Evolutionary conservation across 1,140 invertebrate genomes (phyloP).

Genomic region (Drosophila nikananu): DNA sequence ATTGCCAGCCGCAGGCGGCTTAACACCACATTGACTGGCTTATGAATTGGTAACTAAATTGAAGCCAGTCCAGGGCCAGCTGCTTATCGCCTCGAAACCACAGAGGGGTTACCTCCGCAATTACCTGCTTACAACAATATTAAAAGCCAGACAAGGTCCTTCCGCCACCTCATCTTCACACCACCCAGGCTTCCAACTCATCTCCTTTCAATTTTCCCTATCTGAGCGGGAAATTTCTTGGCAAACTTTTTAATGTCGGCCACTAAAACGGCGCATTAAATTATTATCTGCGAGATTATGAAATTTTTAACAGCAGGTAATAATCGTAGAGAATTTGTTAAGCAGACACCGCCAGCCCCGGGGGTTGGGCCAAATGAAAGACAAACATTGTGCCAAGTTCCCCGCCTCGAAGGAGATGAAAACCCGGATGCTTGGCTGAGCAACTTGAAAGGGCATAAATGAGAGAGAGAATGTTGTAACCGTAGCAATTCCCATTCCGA

Average conservation of each 20-base stretch:
- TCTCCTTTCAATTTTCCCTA: conserved; percentile 33
- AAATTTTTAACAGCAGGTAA: conserved; percentile 84
- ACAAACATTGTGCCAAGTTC: conserved; percentile 63
- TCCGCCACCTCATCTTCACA: conserved; percentile 1
- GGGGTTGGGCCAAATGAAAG: conserved; percentile 62
- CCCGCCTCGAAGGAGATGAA: conserved; percentile 8
- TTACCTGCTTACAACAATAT: conserved; percentile 80
- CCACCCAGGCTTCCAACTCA: background rate
- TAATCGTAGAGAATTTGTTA: conserved; percentile 77
- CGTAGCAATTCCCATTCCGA: conserved; percentile 60
- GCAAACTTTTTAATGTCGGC: conserved; percentile 77
- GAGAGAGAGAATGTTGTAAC: conserved; percentile 59
- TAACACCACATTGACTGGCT: conserved; percentile 27
- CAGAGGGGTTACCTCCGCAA: conserved; percentile 40
- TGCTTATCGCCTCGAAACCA: conserved; percentile 46
- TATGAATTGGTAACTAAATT: conserved; percentile 55
- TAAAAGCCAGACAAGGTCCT: conserved; percentile 55
- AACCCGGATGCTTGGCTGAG: conserved; percentile 66
- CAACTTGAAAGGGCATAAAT: conserved; percentile 83
- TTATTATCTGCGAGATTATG: conserved; percentile 82
- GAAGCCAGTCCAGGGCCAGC: conserved; percentile 42
- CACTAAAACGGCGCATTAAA: conserved; percentile 80
- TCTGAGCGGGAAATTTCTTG: conserved; percentile 54
- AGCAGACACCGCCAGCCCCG: conserved; percentile 36
- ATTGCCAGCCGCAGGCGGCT: background rate